Evolutionary conservation across 2,888 invertebrate genomes (phyloP), one percentile per base, ranked within the genome.

Genomic region (Drosophila melanocephala): DNA sequence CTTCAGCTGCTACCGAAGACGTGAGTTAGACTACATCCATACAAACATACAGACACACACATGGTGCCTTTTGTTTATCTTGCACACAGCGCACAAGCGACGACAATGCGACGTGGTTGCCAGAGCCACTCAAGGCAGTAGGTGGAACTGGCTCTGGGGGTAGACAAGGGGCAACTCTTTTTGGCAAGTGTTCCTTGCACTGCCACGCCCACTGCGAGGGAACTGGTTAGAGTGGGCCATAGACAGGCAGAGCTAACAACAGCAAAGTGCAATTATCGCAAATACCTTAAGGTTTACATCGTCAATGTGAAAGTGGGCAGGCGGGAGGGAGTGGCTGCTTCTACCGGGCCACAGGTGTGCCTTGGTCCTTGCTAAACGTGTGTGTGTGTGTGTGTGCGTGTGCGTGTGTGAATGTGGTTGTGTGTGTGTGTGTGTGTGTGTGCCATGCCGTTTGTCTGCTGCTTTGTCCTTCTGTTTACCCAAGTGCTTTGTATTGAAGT

Each of bases 181-280:
- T 85, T 33, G 85, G 75, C 80, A 80, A 80, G 70, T 76, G 61
- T 72, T 60, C 28, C 52, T 62, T 30, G 56, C 51, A 30, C 37
- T 62, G 67, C 67, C 81, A 77, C 68, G 65, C 77, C 63, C 67
- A 50, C 75, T 33, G 9, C 28, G 55, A 28, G 22, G n/a, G 53
- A 55, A 28, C 64, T 63, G 65, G 65, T 63, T 65, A 28, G 33
- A 22, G 52, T 22, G 14, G 66, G 39, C 14, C 37, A 56, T 35
- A 35, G 55, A 35, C 35, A 37, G 52, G 26, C 66, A 37, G 51
- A 44, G 63, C 57, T 74, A 82, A 79, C 87, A 90, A 88, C 87
- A 91, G 90, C 91, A 84, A 91, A 89, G 90, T 91, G 90, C 90
- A 90, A 90, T 90, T 91, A 90, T 90, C 89, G 91, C 91, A 91